Conservation (phyloP, 2,113 vertebrate genomes). For the Tupaia chinensis region DNA sequence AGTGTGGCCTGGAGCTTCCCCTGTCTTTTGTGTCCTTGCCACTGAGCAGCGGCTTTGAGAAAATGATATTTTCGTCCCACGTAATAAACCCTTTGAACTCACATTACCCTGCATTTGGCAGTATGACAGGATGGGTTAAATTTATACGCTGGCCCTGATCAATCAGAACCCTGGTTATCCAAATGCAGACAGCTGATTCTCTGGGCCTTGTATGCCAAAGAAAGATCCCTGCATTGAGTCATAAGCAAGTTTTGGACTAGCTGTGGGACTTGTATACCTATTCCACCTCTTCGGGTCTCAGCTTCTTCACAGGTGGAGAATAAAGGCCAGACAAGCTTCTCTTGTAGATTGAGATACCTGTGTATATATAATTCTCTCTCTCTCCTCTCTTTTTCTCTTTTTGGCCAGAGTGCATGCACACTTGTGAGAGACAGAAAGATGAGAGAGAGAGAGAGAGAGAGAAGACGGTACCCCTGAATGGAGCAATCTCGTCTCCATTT, state of each 20-base stretch:
- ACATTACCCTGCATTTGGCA: background rate
- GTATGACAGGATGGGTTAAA: background rate
- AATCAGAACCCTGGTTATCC: background rate
- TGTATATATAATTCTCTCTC: too few relatives aligned
- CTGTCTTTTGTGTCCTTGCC: background rate
- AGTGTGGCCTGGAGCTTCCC: background rate
- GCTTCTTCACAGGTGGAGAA: background rate
- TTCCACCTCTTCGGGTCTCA: background rate
- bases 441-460: too few relatives aligned
- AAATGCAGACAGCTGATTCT: background rate
- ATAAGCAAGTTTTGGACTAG: background rate
- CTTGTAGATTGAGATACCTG: background rate
- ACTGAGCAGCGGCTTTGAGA: background rate
- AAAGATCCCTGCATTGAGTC: background rate
- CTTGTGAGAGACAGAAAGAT: too few relatives aligned
- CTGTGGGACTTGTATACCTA: background rate
- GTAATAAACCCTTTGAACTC: constrained; percentile 7
- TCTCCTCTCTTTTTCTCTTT: too few relatives aligned
- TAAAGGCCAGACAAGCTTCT: background rate
- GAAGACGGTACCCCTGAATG: too few relatives aligned
- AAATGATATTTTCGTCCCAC: background rate
- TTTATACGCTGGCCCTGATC: background rate
- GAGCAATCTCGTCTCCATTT: too few relatives aligned
- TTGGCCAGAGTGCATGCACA: too few relatives aligned
- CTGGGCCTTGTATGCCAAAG: rapidly evolving